Conservation (phyloP, 2,797 vertebrate genomes). For the Melanitta fusca region DNA sequence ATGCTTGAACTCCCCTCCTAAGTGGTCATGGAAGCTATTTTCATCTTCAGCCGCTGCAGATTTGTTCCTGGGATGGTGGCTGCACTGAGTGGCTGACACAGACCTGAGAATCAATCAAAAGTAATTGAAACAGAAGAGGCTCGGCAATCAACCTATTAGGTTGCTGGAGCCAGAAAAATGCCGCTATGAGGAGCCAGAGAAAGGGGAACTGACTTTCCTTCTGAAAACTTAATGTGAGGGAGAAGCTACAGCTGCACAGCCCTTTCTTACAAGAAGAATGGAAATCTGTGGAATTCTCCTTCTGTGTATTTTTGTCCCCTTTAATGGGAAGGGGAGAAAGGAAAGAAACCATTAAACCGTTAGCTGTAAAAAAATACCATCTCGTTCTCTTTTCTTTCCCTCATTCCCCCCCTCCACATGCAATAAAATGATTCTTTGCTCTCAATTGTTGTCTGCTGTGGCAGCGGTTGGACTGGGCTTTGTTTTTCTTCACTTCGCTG, state of each 20-base stretch:
- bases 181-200: constrained; percentile 22
- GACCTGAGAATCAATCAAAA: constrained; percentile 75
- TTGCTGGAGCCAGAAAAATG: constrained; percentile 67
- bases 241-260: accelerated
- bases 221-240: constrained; percentile 47
- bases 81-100: constrained; percentile 48
- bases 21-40: constrained; percentile 56
- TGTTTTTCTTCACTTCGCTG: constrained; percentile 55
- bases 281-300: constrained; percentile 27
- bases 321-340: background rate
- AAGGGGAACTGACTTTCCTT: background rate
- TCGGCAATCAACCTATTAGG: constrained; percentile 74
- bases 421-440: constrained; percentile 43
- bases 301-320: background rate
- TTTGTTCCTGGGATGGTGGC: constrained; percentile 62
- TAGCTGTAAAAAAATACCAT: background rate
- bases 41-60: constrained; percentile 56
- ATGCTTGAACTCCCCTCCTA: constrained; percentile 36
- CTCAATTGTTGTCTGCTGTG: constrained; percentile 14
- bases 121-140: constrained; percentile 75
- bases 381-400: background rate
- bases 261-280: background rate
- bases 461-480: background rate
- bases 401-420: background rate
- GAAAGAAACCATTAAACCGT: background rate